Base-by-base conservation (phyloP, 2,888 invertebrate species). In the Desoria tigrina region DNA sequence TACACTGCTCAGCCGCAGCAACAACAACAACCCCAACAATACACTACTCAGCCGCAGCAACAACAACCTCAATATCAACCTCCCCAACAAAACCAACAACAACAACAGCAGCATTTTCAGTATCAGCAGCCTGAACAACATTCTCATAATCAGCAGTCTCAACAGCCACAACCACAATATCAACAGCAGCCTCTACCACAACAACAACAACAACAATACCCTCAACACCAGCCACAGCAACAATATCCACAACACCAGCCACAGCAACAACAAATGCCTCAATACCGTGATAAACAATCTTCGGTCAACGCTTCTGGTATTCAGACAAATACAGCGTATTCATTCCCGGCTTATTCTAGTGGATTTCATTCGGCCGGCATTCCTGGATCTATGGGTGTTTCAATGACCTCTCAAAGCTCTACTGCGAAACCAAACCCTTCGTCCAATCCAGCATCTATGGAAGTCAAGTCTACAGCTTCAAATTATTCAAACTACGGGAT, bases 161-260 rank as follows among this genome's bases (percentile, higher is more conserved):
- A 61, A 28, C 58, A 61, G 21, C 63, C 24, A 53, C 42, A 51
- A 1, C 42, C 3, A 23, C 63, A 51, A 60, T 42, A 6, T 21
- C 73, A 68, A 26, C 77, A 55, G 53, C 72, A 39, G 69, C 77
- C 69, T 39, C 69, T 24, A 53, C 64, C 58, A 51, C 75, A 51
- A 27, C 42, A 61, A 60, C 77, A 54, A 83, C 84, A 7, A 50
- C 18, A 9, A 50, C 61, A 56, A n/a, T 64, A 61, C 24, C 59
- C 32, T 37, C 42, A 49, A 24, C 63, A 49, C 27, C 24, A 32
- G 23, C 51, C 42, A 27, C 63, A 18, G 54, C 59, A 58, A 27
- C 49, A 66, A 63, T 58, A 60, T 54, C 68, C 59, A 28, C 58
- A 61, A n/a, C 63, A 32, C 50, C 42, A 51, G 1, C 42, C 3